Base-by-base conservation (phyloP, 2,797 vertebrate genomes). In the Melanotaenia boesemani region DNA sequence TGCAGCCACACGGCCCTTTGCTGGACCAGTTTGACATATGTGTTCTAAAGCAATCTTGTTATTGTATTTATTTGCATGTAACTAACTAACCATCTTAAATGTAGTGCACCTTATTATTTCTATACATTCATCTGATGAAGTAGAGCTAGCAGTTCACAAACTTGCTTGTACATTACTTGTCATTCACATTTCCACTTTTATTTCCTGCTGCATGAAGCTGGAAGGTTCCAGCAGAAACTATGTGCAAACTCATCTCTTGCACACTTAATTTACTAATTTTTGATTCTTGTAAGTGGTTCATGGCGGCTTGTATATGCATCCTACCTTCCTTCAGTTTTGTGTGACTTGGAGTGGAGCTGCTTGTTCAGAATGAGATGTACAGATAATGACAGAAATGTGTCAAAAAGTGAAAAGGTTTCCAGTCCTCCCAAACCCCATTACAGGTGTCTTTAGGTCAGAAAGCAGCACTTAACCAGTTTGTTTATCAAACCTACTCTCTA, bases 331-430 rank as follows among this genome's bases (percentile, higher is more conserved):
- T 82, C 55, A 30, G 59, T 57, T 12, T 10, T 39, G 30, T 72
- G 65, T 76, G 66, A 37, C 30, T 48, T 58, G 16, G 28, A 63
- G 68, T 52, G 16, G 26, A 76, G 65, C 57, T 72, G 59, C 62
- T 77, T 54, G 52, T 74, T 75, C 63, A 72, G 46, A 80, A 76
- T 74, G 44, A 15, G 24, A 69, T 69, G 32, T 63, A 50, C 48
- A 37, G 32, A 74, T 69, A 56, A 86, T 77, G 58, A 72, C 70
- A 66, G 41, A 77, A 50, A 54, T 80, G 67, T 76, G 62, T 60
- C 48, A 71, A 74, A 79, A 55, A 73, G 24, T 58, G 48, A 68
- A 72, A 10, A 62, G 63, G 56, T 72, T 78, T 63, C 59, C 73
- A 79, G 26, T 56, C 56, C 8, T 70, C 62, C 57, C 52, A 36